Conservation (phyloP, 2,113 vertebrate genomes). For the Oncorhynchus masou region DNA sequence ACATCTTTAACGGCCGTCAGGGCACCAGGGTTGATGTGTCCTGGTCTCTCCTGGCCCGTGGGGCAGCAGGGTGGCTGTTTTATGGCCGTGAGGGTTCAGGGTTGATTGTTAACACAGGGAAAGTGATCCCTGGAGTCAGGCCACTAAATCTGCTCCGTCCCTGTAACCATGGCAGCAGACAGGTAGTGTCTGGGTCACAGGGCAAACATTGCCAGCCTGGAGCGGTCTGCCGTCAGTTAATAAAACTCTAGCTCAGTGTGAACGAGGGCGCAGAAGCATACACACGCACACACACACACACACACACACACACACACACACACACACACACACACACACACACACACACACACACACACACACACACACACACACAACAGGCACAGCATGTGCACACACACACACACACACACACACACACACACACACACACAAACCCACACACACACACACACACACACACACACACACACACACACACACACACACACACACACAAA, state of each 20-base stretch:
- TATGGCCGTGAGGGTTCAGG: conserved; percentile 55
- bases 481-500: conserved; percentile 6
- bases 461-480: too few relatives aligned
- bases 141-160: conserved; percentile 69
- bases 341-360: too few relatives aligned
- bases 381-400: neutral
- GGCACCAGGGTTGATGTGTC: conserved; percentile 36
- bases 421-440: too few relatives aligned
- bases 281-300: neutral
- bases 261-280: neutral
- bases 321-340: too few relatives aligned
- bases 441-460: too few relatives aligned
- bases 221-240: conserved; percentile 51
- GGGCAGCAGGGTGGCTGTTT: conserved; percentile 50
- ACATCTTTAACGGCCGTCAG: conserved; percentile 62
- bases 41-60: conserved; percentile 47
- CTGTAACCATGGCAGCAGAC: conserved; percentile 74
- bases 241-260: conserved; percentile 49
- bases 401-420: too few relatives aligned
- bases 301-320: too few relatives aligned
- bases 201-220: conserved; percentile 67
- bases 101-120: conserved; percentile 63
- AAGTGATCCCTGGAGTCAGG: conserved; percentile 71
- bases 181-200: conserved; percentile 76
- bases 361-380: conserved; percentile 8